Conservation (phyloP, 2,888 invertebrate species). For the Bursaphelenchus okinawaensis region DNA sequence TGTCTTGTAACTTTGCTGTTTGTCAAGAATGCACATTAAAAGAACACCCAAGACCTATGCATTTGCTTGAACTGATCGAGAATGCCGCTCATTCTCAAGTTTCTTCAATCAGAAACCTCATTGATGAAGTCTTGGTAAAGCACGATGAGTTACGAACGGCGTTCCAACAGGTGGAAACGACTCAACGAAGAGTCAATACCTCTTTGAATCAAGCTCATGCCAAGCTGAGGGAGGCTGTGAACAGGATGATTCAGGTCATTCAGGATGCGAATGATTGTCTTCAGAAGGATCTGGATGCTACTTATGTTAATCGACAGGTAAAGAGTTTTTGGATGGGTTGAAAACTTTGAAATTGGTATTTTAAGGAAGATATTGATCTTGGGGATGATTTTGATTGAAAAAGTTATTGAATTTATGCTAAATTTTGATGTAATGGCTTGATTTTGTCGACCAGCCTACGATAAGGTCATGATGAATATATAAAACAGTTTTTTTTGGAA, state of each 20-base stretch:
- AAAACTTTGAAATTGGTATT: no score
- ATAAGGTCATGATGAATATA: no score
- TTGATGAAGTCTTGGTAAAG: constrained; percentile 79
- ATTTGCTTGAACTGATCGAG: constrained; percentile 79
- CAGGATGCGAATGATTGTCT: constrained; percentile 90
- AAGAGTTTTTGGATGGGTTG: no score
- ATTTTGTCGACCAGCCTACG: no score
- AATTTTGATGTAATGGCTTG: no score
- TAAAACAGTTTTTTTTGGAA: no score
- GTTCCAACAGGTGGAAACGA: constrained; percentile 41
- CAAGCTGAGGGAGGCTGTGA: constrained; percentile 81
- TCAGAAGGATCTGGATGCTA: constrained; percentile 78
- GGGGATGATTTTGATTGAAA: neutral
- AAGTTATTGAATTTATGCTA: neutral
- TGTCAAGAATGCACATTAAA: constrained; percentile 88
- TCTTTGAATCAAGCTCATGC: constrained; percentile 60
- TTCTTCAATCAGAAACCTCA: constrained; percentile 31
- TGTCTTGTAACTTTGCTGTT: constrained; percentile 81
- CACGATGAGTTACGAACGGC: constrained; percentile 65
- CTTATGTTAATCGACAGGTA: constrained; percentile 60
- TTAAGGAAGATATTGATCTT: neutral
- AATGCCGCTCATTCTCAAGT: constrained; percentile 61
- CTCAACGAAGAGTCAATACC: constrained; percentile 35
- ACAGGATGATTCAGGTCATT: constrained; percentile 76
- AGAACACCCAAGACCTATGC: constrained; percentile 69